These are phyloP conservation scores for Sciurus carolinensis DNA, from an alignment of 2,797 vertebrate species.

Conservation along the genomic window DNA sequence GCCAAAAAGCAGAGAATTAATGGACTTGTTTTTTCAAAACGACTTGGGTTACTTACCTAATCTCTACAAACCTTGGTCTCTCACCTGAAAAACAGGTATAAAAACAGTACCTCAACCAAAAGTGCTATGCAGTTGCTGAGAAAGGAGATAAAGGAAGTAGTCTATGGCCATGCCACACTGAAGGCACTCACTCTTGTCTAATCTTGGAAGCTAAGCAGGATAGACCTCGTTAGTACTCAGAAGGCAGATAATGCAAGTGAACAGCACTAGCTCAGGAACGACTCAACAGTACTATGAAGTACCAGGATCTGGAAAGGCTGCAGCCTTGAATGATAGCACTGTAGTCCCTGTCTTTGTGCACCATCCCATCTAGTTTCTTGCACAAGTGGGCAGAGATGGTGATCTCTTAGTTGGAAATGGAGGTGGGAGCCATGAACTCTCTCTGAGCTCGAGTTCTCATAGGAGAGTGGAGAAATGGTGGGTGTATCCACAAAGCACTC, in stretches of 20 bases:
- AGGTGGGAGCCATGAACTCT: neutral
- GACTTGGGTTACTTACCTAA: neutral
- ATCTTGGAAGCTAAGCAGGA: neutral
- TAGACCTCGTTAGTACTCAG: neutral
- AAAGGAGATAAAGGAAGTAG: neutral
- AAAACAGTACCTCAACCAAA: too few species aligned
- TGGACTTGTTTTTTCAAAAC: neutral
- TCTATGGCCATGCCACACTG: neutral
- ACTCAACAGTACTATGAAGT: accelerated
- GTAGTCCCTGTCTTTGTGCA: neutral
- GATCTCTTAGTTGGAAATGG: neutral
- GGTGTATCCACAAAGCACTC: neutral
- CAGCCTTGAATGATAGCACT: accelerated
- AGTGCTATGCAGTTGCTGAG: neutral
- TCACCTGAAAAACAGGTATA: neutral
- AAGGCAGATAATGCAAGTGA: neutral
- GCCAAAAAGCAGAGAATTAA: too few species aligned
- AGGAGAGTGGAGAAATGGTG: neutral
- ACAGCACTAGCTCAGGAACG: neutral
- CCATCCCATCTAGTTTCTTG: neutral
- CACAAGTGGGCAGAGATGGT: neutral
- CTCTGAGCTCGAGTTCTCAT: neutral
- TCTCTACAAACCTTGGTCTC: neutral
- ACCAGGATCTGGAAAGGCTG: neutral
- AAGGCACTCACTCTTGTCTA: too few species aligned